phyloP scores from a whole-genome alignment of 2,797 vertebrate species.

The Betta splendens region DNA sequence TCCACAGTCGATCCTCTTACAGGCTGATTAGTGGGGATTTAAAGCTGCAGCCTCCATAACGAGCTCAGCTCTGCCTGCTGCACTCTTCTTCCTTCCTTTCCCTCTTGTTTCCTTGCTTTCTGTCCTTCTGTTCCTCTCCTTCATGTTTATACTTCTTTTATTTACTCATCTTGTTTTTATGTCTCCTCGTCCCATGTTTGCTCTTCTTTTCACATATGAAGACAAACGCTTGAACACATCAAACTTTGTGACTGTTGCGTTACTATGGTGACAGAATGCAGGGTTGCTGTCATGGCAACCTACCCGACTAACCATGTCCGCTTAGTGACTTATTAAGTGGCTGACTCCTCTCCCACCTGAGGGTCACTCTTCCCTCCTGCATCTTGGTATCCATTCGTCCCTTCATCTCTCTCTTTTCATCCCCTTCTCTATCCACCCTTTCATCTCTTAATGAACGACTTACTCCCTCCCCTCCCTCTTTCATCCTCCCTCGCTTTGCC shows the following conservation, averaged over 20 bases:
- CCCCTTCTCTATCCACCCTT: background rate
- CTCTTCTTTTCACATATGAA: background rate
- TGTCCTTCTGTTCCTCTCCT: background rate
- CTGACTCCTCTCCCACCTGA: conserved; percentile 22
- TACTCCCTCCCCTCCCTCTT: background rate
- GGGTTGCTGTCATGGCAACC: conserved; percentile 51
- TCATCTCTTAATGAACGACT: background rate
- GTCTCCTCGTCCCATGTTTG: background rate
- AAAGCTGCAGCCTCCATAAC: conserved; percentile 59
- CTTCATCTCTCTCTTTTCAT: background rate
- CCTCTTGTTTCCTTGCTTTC: background rate
- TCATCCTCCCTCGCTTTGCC: background rate
- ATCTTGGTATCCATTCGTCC: conserved; percentile 12
- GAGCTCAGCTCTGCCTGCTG: conserved; percentile 52
- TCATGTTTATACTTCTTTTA: background rate
- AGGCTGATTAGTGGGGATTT: conserved; percentile 77
- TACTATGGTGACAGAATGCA: conserved; percentile 32
- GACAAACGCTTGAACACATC: background rate
- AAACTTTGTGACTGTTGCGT: conserved; percentile 23
- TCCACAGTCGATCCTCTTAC: conserved; percentile 75
- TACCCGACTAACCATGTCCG: conserved; percentile 32
- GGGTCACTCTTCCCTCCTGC: conserved; percentile 11
- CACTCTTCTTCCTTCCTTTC: background rate
- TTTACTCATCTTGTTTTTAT: too few species aligned
- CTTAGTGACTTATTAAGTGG: conserved; percentile 52